Conservation (phyloP, 2,888 invertebrate genomes). For the Lydus trimaculatus region DNA sequence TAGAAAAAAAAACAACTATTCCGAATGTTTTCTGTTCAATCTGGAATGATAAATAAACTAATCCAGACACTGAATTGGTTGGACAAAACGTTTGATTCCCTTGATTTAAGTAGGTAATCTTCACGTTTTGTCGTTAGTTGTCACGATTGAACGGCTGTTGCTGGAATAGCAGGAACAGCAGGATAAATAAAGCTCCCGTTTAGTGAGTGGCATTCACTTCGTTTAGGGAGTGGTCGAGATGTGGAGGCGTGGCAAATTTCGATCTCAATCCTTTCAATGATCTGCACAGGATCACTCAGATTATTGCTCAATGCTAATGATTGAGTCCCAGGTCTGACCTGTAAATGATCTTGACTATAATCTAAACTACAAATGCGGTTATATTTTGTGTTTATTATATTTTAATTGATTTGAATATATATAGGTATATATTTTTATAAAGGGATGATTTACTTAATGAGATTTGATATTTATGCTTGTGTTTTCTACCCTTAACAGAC, state of each 20-base stretch:
- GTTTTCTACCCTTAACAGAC: constrained; percentile 44
- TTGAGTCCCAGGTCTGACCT: constrained; percentile 23
- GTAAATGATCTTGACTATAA: constrained; percentile 11
- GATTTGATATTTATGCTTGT: constrained; percentile 41
- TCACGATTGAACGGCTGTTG: constrained; percentile 32
- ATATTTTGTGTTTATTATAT: background rate
- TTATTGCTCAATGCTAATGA: constrained; percentile 32
- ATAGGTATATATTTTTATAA: background rate
- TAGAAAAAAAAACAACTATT: background rate
- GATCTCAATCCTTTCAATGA: constrained; percentile 39
- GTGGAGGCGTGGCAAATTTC: constrained; percentile 34
- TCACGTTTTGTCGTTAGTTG: constrained; percentile 27
- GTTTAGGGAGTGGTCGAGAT: constrained; percentile 35
- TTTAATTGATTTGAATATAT: background rate
- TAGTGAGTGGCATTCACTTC: constrained; percentile 34
- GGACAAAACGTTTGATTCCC: constrained; percentile 26
- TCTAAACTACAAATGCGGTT: background rate
- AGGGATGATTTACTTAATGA: background rate
- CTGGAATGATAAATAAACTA: constrained; percentile 27
- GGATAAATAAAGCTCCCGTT: constrained; percentile 35
- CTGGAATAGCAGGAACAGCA: constrained; percentile 31
- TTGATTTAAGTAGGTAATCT: constrained; percentile 34
- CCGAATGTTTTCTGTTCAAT: background rate
- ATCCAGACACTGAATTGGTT: constrained; percentile 20
- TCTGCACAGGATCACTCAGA: constrained; percentile 36